Percentiles rank a stretch among this genome's conserved stretches.
These are phyloP conservation scores for Uria lomvia DNA, from an alignment of 2,113 vertebrate genomes.

Conservation along the genomic window DNA sequence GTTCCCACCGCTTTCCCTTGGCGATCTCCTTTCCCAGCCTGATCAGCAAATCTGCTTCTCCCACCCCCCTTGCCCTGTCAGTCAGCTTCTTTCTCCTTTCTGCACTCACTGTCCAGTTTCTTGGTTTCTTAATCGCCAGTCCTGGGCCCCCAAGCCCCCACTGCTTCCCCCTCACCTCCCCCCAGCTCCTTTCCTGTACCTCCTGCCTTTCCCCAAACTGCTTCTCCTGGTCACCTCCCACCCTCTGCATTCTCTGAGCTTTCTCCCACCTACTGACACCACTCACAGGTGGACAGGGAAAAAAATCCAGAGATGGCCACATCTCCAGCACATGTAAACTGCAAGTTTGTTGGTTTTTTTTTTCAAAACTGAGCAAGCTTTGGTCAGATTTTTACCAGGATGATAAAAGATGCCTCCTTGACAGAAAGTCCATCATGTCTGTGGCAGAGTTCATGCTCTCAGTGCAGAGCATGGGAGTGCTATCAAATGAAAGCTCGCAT, in stretches of 20 bases:
- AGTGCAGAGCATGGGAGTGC: background rate
- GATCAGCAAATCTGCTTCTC: background rate
- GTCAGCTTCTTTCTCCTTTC: background rate
- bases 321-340: background rate
- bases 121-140: background rate
- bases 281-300: background rate
- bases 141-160: background rate
- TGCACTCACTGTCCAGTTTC: background rate
- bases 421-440: background rate
- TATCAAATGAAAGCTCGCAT: constrained; percentile 18
- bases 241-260: background rate
- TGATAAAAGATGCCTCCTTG: background rate
- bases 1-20: background rate
- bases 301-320: background rate
- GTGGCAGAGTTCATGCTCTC: background rate
- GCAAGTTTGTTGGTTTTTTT: background rate
- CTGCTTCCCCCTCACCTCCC: background rate
- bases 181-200: background rate
- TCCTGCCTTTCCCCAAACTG: background rate
- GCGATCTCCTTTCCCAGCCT: background rate
- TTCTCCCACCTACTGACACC: background rate
- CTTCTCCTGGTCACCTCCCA: background rate
- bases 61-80: background rate
- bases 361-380: background rate
- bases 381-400: background rate